Evolutionary conservation across 2,113 vertebrate species (phyloP), one percentile per base, ranked within the genome.

Genomic region (Eubucco bourcierii): DNA sequence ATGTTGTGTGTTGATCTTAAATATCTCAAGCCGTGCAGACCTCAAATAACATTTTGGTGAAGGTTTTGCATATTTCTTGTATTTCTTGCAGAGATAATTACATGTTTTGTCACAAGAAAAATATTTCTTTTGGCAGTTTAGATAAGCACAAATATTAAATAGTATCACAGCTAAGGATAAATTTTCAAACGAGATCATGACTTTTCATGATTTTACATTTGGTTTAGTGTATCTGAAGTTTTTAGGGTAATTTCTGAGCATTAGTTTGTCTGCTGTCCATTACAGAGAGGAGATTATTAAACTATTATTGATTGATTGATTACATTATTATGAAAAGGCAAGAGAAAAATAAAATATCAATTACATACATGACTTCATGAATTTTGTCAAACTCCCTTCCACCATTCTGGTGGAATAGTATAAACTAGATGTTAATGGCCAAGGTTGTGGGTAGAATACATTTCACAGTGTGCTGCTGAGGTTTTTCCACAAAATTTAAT

Each of bases 361-460:
- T 67, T 80, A 27, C 66, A 80, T 34, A 76, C 85, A 53, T 47
- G 0, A 65, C 21, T 37, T 7, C 18, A 55, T 53, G 10, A 31
- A 70, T 86, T 71, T 53, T 80, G 11, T 59, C 39, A 47, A 64
- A 39, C 6, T 63, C 7, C 3, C 37, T 73, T 66, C 25, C 24
- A 63, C 12, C 8, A 19, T 12, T 87, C 14, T 28, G 12, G 10
- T 59, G 6, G 10, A 73, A 64, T 12, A 64, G 2, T 29, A 82
- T 65, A 76, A 73, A 73, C 3, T 58, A 15, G 3, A 41, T 72
- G 17, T 33, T 47, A 82, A 73, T 11, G 29, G 14, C 34, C 1
- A 3, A 28, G 3, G 0, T 21, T 65, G 16, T 4, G 4, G 6
- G 1, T 58, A 29, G 71, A 81, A 79, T 15, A 5, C 6, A 15